Conservation (phyloP, 2,113 vertebrate genomes). For the Misgurnus mizolepis region DNA sequence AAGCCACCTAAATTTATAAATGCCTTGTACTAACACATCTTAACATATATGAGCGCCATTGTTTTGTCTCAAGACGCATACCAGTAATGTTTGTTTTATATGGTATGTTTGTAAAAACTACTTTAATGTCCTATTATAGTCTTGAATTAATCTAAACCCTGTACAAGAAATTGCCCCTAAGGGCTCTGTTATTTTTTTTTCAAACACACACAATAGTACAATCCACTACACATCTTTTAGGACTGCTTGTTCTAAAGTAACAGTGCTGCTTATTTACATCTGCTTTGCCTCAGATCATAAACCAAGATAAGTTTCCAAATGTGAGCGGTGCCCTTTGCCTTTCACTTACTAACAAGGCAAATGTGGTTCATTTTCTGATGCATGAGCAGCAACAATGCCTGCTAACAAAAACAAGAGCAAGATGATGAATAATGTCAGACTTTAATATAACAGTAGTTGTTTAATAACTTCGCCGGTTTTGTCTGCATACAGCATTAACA, state of each 20-base stretch:
- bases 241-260: not conserved
- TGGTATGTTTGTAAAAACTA: too few relatives aligned
- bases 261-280: conserved; percentile 44
- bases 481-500: not conserved
- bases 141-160: too few relatives aligned
- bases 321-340: not conserved
- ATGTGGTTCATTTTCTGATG: not conserved
- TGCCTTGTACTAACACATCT: too few relatives aligned
- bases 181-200: too few relatives aligned
- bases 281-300: conserved; percentile 45
- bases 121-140: too few relatives aligned
- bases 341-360: not conserved
- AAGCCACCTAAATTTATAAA: too few relatives aligned
- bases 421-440: too few relatives aligned
- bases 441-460: not conserved
- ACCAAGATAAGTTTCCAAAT: conserved; percentile 56
- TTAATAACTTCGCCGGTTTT: not conserved
- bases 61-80: too few relatives aligned
- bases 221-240: not conserved
- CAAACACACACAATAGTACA: not conserved
- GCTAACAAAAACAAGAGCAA: not conserved
- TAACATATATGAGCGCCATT: too few relatives aligned
- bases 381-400: not conserved
- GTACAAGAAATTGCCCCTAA: too few relatives aligned
- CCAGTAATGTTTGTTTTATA: too few relatives aligned